Conservation (phyloP, 2,797 vertebrate species). For the Micropoecilia bifurca region DNA sequence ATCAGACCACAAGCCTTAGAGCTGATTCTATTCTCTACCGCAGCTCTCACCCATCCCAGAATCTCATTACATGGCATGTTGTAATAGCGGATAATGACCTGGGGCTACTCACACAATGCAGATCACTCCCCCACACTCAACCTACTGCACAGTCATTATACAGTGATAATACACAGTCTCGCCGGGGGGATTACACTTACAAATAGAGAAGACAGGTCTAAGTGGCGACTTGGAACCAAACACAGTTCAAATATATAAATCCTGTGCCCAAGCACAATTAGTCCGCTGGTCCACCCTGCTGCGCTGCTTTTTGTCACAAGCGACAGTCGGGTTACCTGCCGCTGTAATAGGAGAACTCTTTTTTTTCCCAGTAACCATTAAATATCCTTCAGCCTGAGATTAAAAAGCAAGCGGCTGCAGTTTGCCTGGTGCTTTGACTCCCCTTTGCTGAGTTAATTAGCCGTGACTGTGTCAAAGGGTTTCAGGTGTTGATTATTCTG, state of each 20-base stretch:
- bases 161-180: conserved; percentile 72
- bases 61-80: conserved; percentile 78
- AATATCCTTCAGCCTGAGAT: conserved; percentile 64
- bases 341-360: conserved; percentile 46
- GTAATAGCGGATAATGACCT: conserved; percentile 80
- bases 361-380: conserved; percentile 53
- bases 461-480: conserved; percentile 66
- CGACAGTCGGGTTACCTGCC: conserved; percentile 58
- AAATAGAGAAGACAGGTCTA: conserved; percentile 53
- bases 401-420: conserved; percentile 49
- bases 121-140: conserved; percentile 64
- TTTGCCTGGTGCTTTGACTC: conserved; percentile 44
- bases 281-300: conserved; percentile 42
- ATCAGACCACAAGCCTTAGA: conserved; percentile 74
- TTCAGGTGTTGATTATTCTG: conserved; percentile 68
- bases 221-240: conserved; percentile 37
- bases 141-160: conserved; percentile 70
- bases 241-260: conserved; percentile 36
- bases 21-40: conserved; percentile 74
- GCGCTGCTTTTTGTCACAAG: conserved; percentile 33
- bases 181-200: conserved; percentile 62
- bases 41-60: conserved; percentile 73
- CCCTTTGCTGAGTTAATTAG: conserved; percentile 75
- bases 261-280: conserved; percentile 27
- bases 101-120: conserved; percentile 71